Base-by-base conservation (phyloP, 1,140 invertebrate species). In the Aphelinus atriplicis region DNA sequence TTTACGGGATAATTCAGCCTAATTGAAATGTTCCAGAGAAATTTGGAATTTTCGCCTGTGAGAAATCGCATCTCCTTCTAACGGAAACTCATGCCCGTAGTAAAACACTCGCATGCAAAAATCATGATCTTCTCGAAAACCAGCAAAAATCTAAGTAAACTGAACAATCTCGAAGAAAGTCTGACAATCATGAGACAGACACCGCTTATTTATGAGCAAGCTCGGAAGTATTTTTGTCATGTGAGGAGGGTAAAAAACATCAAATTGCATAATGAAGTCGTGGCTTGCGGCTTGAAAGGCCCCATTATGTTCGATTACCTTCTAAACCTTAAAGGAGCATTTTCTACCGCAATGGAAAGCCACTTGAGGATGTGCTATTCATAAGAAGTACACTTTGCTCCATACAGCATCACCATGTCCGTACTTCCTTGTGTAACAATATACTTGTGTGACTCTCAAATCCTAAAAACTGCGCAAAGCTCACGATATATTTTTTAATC, bases 201-300 rank as follows among this genome's bases (percentile, higher is more conserved):
- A 55, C n/a, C 7, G 50, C 6, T 65, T 69, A 67, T 69, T 69
- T 74, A 68, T 56, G 66, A 69, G 26, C 55, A 58, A 69, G 65
- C 53, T 65, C 46, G 48, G 48, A 61, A 46, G 50, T 3, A 55
- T 60, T 71, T 71, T 46, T 43, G 50, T 58, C 60, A 26, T 53
- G 51, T 53, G 51, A 4, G 63, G 10, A 3, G 9, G n/a, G 43
- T 47, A 71, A 74, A 74, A 74, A 68, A 62, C 42, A 50, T 60
- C 65, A 74, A 69, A 74, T 74, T 74, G 57, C 64, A 73, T 73
- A 74, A 74, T 69, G 72, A 73, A 73, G 65, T 74, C 72, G 72
- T 69, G 66, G 58, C 65, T 63, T 9, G 66, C 58, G 72, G 72
- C 65, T 74, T 3, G n/a, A 42, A 57, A 67, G 56, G 65, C 50